phyloP scores from a whole-genome alignment of 2,888 invertebrate genomes.

The Diaperis boleti region DNA sequence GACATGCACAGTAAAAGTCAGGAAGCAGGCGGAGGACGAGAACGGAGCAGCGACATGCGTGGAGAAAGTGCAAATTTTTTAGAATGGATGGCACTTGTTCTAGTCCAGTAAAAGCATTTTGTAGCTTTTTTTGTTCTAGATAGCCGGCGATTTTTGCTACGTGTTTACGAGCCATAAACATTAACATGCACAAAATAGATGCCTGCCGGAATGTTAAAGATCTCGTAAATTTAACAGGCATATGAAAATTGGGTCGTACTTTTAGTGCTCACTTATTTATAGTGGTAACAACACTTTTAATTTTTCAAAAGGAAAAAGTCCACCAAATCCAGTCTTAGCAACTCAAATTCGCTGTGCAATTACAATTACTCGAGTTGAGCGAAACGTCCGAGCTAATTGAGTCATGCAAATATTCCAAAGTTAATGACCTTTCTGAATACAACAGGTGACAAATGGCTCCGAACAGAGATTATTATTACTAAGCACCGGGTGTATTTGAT shows the following conservation, averaged over 20 bases:
- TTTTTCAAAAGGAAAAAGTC: no score
- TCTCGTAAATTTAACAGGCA: no score
- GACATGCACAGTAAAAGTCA: neutral
- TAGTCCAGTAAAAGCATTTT: neutral
- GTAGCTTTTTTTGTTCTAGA: neutral
- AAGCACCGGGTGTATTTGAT: slow-evolving; percentile 3
- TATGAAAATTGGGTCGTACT: no score
- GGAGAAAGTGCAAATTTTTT: slow-evolving; percentile 10
- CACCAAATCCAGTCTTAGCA: no score
- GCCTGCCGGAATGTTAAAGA: no score
- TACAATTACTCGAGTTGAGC: no score
- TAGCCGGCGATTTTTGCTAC: slow-evolving; percentile 1
- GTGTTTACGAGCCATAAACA: no score
- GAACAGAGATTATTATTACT: slow-evolving; percentile 10
- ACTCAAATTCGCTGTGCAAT: no score
- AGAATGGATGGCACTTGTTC: neutral
- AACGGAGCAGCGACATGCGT: slow-evolving; percentile 14
- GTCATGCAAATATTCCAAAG: neutral
- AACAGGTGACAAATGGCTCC: slow-evolving; percentile 9
- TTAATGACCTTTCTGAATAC: slow-evolving; percentile 10
- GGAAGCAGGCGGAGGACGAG: neutral
- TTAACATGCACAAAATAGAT: no score
- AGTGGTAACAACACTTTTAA: neutral
- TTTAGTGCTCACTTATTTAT: neutral
- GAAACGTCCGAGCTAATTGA: neutral